Conservation (phyloP, 2,797 vertebrate genomes). For the Luscinia luscinia region DNA sequence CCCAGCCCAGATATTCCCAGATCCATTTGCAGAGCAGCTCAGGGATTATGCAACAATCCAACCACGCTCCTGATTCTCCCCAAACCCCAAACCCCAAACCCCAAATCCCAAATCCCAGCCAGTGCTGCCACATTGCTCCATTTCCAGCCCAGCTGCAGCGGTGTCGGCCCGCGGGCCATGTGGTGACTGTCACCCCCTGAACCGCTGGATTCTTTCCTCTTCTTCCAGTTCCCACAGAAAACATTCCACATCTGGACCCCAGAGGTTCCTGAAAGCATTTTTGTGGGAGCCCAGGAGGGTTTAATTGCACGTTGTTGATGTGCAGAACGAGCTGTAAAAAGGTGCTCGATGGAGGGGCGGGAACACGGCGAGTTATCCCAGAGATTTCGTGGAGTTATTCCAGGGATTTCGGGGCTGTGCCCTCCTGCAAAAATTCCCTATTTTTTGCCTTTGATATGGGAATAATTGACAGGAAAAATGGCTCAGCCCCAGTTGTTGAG, state of each 20-base stretch:
- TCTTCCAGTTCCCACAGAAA: conserved; percentile 36
- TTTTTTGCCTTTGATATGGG: not conserved
- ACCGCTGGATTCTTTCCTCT: not conserved
- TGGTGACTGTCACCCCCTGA: conserved; percentile 51
- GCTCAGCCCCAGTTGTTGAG: not conserved
- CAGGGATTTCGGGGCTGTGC: not conserved
- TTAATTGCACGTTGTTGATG: not conserved
- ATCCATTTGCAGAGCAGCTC: not conserved
- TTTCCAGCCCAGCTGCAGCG: conserved; percentile 18
- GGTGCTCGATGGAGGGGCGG: not conserved
- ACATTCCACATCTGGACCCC: conserved; percentile 62
- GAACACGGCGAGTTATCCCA: accelerated
- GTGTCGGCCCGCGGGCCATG: conserved; percentile 35
- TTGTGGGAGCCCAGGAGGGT: conserved; percentile 46
- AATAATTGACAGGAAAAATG: not conserved
- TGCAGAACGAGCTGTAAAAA: conserved; percentile 23
- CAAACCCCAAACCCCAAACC: conserved; percentile 2
- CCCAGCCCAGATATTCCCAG: not conserved
- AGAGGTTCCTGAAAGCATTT: conserved; percentile 54
- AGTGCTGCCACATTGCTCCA: not conserved
- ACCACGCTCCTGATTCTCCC: not conserved
- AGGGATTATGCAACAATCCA: not conserved
- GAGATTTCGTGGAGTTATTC: not conserved
- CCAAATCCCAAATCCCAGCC: not conserved
- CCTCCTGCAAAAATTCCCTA: not conserved